These are phyloP conservation scores for Lepidocyrtinus sp. DNA, from an alignment of 2,888 invertebrate species.

Conservation along the genomic window DNA sequence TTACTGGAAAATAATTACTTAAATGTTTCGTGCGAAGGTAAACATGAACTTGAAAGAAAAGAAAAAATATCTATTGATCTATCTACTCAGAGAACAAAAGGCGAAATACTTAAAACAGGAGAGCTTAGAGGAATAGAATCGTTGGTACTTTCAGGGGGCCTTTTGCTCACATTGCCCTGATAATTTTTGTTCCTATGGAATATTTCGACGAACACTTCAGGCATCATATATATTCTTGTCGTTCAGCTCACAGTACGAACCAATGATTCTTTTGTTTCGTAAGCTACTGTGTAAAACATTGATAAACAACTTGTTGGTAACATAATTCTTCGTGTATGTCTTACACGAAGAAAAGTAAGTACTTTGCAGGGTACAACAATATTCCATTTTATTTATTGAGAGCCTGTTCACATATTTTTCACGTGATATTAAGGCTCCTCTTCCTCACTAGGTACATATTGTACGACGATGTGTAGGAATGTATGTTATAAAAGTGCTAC, in stretches of 20 bases:
- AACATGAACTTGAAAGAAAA: neutral
- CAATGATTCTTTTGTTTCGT: constrained; percentile 35
- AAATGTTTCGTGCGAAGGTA: constrained; percentile 13
- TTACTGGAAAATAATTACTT: constrained; percentile 57
- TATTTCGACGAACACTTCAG: neutral
- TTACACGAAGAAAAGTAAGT: neutral
- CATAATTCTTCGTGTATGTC: neutral
- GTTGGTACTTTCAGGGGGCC: too few relatives aligned
- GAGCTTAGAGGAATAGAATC: too few relatives aligned
- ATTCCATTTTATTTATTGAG: neutral
- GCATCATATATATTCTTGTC: too few relatives aligned
- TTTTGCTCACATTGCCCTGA: neutral
- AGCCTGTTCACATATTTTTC: neutral
- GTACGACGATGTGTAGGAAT: constrained; percentile 3
- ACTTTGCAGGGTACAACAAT: constrained; percentile 4
- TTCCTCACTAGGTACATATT: constrained; percentile 5
- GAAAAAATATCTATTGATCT: too few relatives aligned
- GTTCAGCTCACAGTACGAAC: neutral
- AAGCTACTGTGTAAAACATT: constrained; percentile 32
- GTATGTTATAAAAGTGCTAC: constrained; percentile 12
- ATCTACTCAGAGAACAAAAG: constrained; percentile 6
- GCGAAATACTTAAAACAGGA: constrained; percentile 11
- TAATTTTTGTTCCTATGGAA: neutral
- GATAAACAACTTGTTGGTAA: constrained; percentile 60
- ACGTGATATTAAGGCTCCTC: neutral